Percentiles rank a stretch among this genome's conserved stretches.
phyloP scores from a whole-genome alignment of 2,113 vertebrate species.

The Aegithalos caudatus region DNA sequence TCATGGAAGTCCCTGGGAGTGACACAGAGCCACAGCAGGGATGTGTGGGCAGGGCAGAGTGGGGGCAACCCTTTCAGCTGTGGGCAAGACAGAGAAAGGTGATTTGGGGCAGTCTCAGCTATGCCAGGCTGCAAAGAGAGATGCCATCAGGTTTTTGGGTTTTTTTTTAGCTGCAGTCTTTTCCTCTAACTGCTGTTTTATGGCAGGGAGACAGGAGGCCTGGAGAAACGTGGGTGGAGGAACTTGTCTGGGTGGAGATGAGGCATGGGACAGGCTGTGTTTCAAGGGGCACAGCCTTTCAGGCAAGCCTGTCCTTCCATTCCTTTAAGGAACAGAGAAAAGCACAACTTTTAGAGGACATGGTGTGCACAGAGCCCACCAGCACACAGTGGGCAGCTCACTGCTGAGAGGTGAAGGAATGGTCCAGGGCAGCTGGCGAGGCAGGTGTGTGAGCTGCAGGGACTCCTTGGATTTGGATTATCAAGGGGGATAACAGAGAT shows the following conservation, averaged over 20 bases:
- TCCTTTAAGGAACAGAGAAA: background rate
- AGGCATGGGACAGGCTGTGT: background rate
- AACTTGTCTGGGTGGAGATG: background rate
- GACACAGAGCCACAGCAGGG: background rate
- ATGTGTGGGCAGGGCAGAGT: background rate
- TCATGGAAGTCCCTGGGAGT: background rate
- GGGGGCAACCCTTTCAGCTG: background rate
- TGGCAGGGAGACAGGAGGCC: background rate
- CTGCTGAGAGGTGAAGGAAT: background rate
- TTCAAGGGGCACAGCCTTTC: background rate
- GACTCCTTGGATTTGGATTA: background rate
- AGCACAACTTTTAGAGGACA: background rate
- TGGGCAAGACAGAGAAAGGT: background rate
- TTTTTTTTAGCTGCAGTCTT: background rate
- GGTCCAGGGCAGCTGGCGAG: background rate
- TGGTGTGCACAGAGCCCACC: background rate
- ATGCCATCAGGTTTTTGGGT: background rate
- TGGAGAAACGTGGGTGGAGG: background rate
- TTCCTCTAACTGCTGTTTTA: background rate
- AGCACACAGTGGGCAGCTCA: background rate
- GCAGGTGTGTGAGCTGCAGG: background rate
- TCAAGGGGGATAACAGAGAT: background rate
- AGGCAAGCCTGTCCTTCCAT: background rate
- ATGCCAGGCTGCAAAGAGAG: background rate
- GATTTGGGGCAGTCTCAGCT: background rate